Conservation (phyloP, 2,113 vertebrate species). For the Procavia capensis region DNA sequence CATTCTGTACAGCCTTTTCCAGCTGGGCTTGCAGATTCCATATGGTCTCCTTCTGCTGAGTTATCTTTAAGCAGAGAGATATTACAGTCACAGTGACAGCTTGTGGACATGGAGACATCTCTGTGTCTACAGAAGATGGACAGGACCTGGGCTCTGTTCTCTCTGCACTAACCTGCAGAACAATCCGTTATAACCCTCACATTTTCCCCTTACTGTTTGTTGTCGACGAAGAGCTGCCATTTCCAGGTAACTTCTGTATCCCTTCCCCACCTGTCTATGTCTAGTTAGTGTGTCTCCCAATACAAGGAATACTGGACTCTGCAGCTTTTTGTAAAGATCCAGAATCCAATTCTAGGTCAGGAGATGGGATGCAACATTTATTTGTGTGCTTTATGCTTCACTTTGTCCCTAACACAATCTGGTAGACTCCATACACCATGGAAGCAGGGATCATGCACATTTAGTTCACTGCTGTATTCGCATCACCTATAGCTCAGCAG, state of each 20-base stretch:
- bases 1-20: constrained; percentile 51
- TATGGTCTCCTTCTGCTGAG: constrained; percentile 74
- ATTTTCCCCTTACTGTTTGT: neutral
- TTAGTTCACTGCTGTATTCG: neutral
- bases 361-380: neutral
- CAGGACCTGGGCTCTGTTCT: neutral
- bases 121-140: neutral
- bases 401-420: neutral
- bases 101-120: neutral
- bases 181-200: neutral
- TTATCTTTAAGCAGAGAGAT: constrained; percentile 68
- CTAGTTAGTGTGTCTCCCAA: neutral
- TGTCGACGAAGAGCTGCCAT: neutral
- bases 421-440: neutral
- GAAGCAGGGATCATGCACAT: neutral
- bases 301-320: neutral
- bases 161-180: neutral
- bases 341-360: neutral
- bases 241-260: neutral
- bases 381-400: neutral
- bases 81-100: neutral
- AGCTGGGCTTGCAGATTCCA: constrained; percentile 76
- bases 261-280: neutral
- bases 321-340: constrained; percentile 7
- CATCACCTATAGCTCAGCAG: neutral